Conservation (phyloP, 1,140 invertebrate species). For the Drosophila mayri region DNA sequence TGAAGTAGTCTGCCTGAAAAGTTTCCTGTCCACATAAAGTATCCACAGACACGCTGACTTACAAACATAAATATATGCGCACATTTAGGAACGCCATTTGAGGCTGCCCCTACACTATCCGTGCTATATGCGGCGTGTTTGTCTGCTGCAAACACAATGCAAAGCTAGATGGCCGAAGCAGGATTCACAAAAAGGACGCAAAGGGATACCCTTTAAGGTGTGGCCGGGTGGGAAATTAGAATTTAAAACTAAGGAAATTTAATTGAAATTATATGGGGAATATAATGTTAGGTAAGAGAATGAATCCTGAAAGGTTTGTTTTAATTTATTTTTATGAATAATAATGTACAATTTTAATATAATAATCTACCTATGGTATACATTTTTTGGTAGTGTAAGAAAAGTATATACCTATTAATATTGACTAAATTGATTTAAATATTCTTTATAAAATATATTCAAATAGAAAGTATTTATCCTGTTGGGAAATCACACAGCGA, state of each 20-base stretch:
- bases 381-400: no score
- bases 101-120: constrained; percentile 21
- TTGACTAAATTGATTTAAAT: no score
- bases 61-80: constrained; percentile 41
- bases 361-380: no score
- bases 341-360: no score
- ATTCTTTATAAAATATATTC: no score
- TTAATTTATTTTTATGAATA: background rate
- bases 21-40: constrained; percentile 53
- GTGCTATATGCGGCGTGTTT: constrained; percentile 26
- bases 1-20: constrained; percentile 57
- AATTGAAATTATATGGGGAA: no score
- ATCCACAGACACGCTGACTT: constrained; percentile 38
- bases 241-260: background rate
- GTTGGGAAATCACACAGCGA: background rate
- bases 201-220: constrained; percentile 1
- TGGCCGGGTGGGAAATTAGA: background rate
- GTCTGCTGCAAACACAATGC: constrained; percentile 54
- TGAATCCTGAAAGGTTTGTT: background rate
- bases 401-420: no score
- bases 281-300: no score
- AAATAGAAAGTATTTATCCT: no score
- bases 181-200: background rate
- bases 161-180: constrained; percentile 6
- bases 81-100: constrained; percentile 31